Percentiles rank a stretch among this genome's conserved stretches.
phyloP scores from a whole-genome alignment of 1,140 invertebrate species.

The Aphelenchoides avenae region DNA sequence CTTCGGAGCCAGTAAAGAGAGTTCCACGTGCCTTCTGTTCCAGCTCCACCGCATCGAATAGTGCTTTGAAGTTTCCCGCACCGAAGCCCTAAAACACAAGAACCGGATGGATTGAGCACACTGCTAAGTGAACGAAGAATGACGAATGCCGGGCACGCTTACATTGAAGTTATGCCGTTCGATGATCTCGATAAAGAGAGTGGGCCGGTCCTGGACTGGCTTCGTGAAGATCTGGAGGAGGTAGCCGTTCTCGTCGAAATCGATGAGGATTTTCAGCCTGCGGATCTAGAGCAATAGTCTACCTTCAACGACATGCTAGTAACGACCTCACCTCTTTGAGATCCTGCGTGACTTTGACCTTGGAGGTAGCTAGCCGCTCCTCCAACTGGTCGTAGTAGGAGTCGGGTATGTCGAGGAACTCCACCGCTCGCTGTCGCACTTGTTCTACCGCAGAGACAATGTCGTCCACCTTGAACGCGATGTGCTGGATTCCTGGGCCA shows the following conservation, averaged over 20 bases:
- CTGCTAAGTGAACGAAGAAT: constrained; percentile 1
- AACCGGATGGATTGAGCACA: constrained; percentile 1
- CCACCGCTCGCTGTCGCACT: constrained; percentile 74
- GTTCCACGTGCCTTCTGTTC: no score
- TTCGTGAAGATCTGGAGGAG: constrained; percentile 96
- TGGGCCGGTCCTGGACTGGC: constrained; percentile 93
- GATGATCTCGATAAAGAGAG: constrained; percentile 92
- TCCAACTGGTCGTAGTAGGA: constrained; percentile 82
- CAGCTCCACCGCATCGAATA: constrained; percentile 93
- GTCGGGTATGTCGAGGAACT: constrained; percentile 83
- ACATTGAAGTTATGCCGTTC: constrained; percentile 75
- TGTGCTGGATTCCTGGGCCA: constrained; percentile 92
- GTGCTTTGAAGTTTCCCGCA: constrained; percentile 95
- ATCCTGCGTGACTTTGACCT: constrained; percentile 78
- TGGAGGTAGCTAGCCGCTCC: constrained; percentile 72
- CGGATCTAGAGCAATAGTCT: constrained; percentile 62
- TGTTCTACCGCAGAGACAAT: constrained; percentile 78
- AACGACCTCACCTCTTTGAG: constrained; percentile 64
- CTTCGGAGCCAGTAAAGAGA: no score
- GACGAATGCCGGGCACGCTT: constrained; percentile 9
- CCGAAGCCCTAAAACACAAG: constrained; percentile 79
- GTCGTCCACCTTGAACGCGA: constrained; percentile 85
- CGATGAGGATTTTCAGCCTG: constrained; percentile 85
- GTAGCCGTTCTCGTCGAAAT: constrained; percentile 96
- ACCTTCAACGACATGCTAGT: no score